Evolutionary conservation across 1,140 invertebrate species (phyloP).

Genomic region (Colletes latitarsis): DNA sequence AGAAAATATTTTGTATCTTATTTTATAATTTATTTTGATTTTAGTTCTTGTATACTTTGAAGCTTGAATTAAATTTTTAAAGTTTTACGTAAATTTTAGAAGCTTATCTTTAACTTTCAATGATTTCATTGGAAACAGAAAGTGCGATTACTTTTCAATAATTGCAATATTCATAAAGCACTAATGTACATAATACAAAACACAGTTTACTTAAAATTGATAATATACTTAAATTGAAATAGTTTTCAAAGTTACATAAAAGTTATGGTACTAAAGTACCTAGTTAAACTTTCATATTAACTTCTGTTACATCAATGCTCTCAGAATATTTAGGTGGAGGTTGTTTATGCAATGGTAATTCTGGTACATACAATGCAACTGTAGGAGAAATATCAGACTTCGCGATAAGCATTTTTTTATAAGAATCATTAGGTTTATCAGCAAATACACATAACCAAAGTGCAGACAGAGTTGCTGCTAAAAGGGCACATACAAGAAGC

Average conservation of each 20-base stretch:
- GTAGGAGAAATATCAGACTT: slow-evolving; percentile 55
- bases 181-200: slow-evolving; percentile 38
- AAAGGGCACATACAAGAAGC: slow-evolving; percentile 78
- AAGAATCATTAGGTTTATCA: slow-evolving; percentile 56
- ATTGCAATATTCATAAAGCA: slow-evolving; percentile 32
- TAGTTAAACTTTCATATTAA: slow-evolving; percentile 55
- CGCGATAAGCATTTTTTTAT: slow-evolving; percentile 49
- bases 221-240: slow-evolving; percentile 44
- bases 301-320: slow-evolving; percentile 45
- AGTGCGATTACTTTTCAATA: slow-evolving; percentile 31
- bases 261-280: slow-evolving; percentile 14
- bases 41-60: slow-evolving; percentile 39
- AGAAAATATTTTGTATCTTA: slow-evolving; percentile 41
- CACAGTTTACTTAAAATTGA: slow-evolving; percentile 37
- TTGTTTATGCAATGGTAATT: slow-evolving; percentile 65
- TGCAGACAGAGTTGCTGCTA: slow-evolving; percentile 78
- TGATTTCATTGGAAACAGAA: slow-evolving; percentile 32
- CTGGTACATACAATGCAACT: slow-evolving; percentile 62
- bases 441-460: slow-evolving; percentile 81
- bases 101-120: slow-evolving; percentile 28
- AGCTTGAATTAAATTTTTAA: slow-evolving; percentile 22
- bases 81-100: slow-evolving; percentile 18
- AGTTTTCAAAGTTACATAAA: slow-evolving; percentile 21
- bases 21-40: slow-evolving; percentile 43
- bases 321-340: slow-evolving; percentile 71